Evolutionary conservation across 2,797 vertebrate species (phyloP), one percentile per base, ranked within the genome.

Genomic region (Rhynchotus rufescens): DNA sequence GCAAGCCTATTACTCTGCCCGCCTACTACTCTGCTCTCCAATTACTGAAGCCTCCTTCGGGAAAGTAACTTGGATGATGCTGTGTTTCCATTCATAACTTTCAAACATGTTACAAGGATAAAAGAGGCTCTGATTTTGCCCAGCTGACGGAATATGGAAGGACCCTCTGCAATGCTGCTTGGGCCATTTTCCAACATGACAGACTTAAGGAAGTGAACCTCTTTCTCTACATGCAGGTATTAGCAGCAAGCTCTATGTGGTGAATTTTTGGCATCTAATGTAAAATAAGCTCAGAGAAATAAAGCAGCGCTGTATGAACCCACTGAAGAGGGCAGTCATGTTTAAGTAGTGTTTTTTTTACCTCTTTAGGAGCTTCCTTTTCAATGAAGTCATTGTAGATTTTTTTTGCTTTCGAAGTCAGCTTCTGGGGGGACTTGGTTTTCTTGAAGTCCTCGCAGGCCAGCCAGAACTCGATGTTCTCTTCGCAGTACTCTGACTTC

Each of bases 391-490:
- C 99, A 15, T 98, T 98, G 72, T 98, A 99, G 94, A 99, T 99
- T 94, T 98, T 99, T 85, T 97, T 98, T 71, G 99, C 99, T 97
- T 99, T 99, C 0, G 97, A 95, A 12, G 97, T 96, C 28, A 99
- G 96, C 89, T 99, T 99, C 90, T 98, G 95, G 15, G 97, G 93
- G 11, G 98, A 98, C 87, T 98, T 99, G 7, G 97, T 99, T 94
- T 94, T 98, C 92, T 98, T 98, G 97, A 98, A 99, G 88, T 99
- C 99, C 89, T 99, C 99, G 68, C 99, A 99, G 49, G 99, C 99
- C 91, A 99, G 96, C 98, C 99, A 99, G 97, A 99, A 99, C 21
- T 99, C 98, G 1, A 99, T 98, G 97, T 99, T 99, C 97, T 99
- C 99, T 93, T 99, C 99, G 7, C 99, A 99, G 96, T 99, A 99